Percentiles rank a stretch among this genome's conserved stretches.
Evolutionary conservation across 1,140 invertebrate genomes (phyloP).

Genomic region (Dinoponera quadriceps): DNA sequence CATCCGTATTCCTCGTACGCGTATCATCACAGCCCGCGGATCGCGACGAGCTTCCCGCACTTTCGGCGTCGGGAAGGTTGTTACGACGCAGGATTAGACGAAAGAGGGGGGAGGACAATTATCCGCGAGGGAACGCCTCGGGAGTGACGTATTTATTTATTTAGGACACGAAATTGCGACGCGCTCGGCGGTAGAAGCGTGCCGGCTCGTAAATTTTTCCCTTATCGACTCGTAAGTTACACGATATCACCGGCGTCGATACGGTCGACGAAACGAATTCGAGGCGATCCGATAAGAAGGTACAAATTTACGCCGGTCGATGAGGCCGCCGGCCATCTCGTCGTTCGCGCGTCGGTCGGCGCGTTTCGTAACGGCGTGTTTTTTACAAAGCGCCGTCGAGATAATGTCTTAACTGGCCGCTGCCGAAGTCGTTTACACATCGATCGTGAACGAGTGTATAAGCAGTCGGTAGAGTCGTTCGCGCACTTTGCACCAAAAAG

Average conservation of each 20-base stretch:
- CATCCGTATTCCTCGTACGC: conserved; percentile 33
- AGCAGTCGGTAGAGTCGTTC: conserved; percentile 69
- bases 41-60: background rate
- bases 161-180: conserved; percentile 10
- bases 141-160: conserved; percentile 35
- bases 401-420: conserved; percentile 75
- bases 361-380: conserved; percentile 66
- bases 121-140: background rate
- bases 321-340: conserved; percentile 30
- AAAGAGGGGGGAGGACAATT: too few relatives aligned
- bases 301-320: conserved; percentile 51
- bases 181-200: background rate
- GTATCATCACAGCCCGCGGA: background rate
- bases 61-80: background rate
- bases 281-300: conserved; percentile 58
- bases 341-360: background rate
- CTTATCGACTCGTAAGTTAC: conserved; percentile 18
- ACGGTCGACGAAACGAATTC: conserved; percentile 60
- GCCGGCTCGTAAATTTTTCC: conserved; percentile 43
- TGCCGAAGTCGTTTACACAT: conserved; percentile 66
- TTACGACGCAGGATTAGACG: too few relatives aligned
- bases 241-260: conserved; percentile 23
- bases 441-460: conserved; percentile 73
- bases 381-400: conserved; percentile 66
- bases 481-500: conserved; percentile 71